Base-by-base conservation (phyloP, 2,888 invertebrate species). In the Archaeoteleia sp. region DNA sequence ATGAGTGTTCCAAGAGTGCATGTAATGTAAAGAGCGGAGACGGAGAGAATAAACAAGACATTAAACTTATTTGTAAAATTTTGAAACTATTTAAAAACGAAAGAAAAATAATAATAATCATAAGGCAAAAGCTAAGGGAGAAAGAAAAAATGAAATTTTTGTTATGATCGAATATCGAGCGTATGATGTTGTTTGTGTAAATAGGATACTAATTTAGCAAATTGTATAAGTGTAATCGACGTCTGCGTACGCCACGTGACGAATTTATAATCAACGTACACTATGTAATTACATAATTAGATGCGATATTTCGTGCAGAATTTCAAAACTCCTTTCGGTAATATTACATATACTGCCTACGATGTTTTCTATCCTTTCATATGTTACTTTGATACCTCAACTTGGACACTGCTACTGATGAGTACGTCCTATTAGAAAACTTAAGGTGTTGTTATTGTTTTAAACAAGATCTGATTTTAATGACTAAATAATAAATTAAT, bases 121-220 rank as follows among this genome's bases (percentile, higher is more conserved):
- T 65, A 60, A 70, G 48, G 30, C 37, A 39, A 69, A 27, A 62
- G 58, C 30, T 10, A 39, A 12, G 27, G 8, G 13, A 10, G 7
- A 40, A 15, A 32, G 13, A 23, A 30, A 62, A 61, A 58, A 53
- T 60, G 53, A 72, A 74, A n/a, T 72, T 80, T 80, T 75, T 72
- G 78, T 81, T 78, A 67, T 75, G 67, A 74, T 75, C 45, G 76
- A 77, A 75, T 78, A 80, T 73, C 76, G 75, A 78, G 71, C 75
- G 74, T 81, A 80, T 79, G 78, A 80, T 82, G 80, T 82, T 82
- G 81, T 83, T 83, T 82, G 80, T 84, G 83, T 83, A 83, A 82
- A 84, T 82, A 84, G 82, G 76, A 76, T 82, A 75, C 70, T 74
- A 78, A 82, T 79, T 81, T 82, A 82, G 81, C 70, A 72, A 74